Base-by-base conservation (phyloP, 2,888 invertebrate species). In the Cheilosia pagana region DNA sequence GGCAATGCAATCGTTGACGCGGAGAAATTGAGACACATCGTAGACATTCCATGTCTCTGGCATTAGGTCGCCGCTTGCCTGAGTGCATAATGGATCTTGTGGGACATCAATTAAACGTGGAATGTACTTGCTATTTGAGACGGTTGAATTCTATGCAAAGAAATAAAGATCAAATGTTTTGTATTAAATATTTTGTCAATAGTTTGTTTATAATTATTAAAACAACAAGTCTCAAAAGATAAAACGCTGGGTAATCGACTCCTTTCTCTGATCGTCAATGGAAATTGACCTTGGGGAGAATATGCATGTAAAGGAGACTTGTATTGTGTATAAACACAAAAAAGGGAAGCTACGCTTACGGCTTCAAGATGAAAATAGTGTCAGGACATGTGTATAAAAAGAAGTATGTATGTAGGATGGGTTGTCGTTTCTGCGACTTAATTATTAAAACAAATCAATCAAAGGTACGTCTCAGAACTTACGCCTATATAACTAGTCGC, bases 1-100 rank as follows among this genome's bases (percentile, higher is more conserved):
- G 10, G 95, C 94, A 74, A 94, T 94, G 88, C 95, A 95, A 90
- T 98, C 98, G 91, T 98, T 98, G 52, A 96, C 95, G 59, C 96
- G 94, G 65, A 98, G 94, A 92, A 98, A 98, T 91, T 96, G 95
- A 23, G 96, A 96, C 8, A 98, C 98, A 90, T 98, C 98, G 87
- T 94, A 94, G 0, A 96, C 94, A 86, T 95, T 96, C 98, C 98
- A 98, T 81, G 94, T 94, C 45, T 93, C 93, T 10, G 96, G 95
- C 87, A 93, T 91, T 55, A 86, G 88, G 59, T 92, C 92, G 19
- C 81, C 82, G 16, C 12, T 71, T 50, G 70, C 50, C 23, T 76
- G 85, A 31, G 45, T 71, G 48, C 75, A 81, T 25, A 81, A 45
- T 41, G 75, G 71, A 19, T 79, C 83, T 68, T 86, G 82, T 45